phyloP scores from a whole-genome alignment of 2,113 vertebrate genomes.

The Dasyprocta punctata region DNA sequence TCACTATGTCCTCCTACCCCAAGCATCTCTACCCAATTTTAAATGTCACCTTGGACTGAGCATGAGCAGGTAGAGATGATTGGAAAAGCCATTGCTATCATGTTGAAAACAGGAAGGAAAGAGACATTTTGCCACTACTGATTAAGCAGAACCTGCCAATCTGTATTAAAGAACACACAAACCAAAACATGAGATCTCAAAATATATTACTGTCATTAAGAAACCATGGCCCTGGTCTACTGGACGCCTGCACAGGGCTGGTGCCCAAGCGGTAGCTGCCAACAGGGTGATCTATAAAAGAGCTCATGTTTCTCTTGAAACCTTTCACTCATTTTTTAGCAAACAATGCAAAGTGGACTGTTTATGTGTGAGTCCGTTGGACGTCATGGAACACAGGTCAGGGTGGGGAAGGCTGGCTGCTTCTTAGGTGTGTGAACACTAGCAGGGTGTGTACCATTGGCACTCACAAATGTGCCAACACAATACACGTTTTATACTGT shows the following conservation, averaged over 20 bases:
- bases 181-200: constrained; percentile 47
- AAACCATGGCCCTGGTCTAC: background rate
- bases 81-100: constrained; percentile 7
- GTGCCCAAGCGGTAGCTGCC: background rate
- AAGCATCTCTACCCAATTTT: background rate
- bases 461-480: background rate
- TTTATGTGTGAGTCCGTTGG: background rate
- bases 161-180: constrained; percentile 46
- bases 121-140: constrained; percentile 63
- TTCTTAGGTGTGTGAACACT: background rate
- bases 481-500: background rate
- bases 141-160: constrained; percentile 59
- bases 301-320: constrained; percentile 10
- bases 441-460: accelerated
- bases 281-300: background rate
- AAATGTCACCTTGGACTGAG: constrained; percentile 32
- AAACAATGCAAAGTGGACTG: background rate
- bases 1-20: background rate
- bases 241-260: background rate
- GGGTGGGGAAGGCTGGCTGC: background rate
- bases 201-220: background rate
- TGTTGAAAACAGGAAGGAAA: background rate
- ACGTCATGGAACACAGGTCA: background rate
- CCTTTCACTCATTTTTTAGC: constrained; percentile 19
- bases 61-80: background rate